phyloP scores from a whole-genome alignment of 2,113 vertebrate species.

The Crotophaga sulcirostris region DNA sequence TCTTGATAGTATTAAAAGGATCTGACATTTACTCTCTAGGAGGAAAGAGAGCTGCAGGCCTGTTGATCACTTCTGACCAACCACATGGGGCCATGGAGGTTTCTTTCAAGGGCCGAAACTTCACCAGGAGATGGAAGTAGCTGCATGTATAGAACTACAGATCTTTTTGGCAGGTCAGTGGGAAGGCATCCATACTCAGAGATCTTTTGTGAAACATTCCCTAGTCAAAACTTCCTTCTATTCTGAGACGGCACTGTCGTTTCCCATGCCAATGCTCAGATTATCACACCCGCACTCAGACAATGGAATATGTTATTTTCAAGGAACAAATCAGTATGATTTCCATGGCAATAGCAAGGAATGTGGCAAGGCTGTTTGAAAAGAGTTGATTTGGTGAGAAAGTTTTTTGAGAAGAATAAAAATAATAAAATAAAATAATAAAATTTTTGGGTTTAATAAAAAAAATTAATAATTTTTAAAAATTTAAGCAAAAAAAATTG shows the following conservation, averaged over 20 bases:
- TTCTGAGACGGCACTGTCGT: not conserved
- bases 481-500: too few species aligned
- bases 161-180: rapidly evolving
- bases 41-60: not conserved
- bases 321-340: not conserved
- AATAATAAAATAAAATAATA: too few species aligned
- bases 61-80: not conserved
- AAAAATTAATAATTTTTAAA: too few species aligned
- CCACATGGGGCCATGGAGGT: not conserved
- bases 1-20: not conserved
- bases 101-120: not conserved
- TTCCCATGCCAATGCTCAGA: not conserved
- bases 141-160: rapidly evolving
- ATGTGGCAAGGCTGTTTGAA: not conserved
- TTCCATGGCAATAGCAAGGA: constrained; percentile 1
- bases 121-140: not conserved
- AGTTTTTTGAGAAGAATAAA: not conserved
- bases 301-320: not conserved
- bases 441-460: too few species aligned
- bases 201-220: not conserved
- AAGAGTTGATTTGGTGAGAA: not conserved
- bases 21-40: not conserved
- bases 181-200: rapidly evolving
- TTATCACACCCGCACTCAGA: not conserved
- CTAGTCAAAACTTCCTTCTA: not conserved